Conservation (phyloP, 2,113 vertebrate species). For the Alaudala cheleensis region DNA sequence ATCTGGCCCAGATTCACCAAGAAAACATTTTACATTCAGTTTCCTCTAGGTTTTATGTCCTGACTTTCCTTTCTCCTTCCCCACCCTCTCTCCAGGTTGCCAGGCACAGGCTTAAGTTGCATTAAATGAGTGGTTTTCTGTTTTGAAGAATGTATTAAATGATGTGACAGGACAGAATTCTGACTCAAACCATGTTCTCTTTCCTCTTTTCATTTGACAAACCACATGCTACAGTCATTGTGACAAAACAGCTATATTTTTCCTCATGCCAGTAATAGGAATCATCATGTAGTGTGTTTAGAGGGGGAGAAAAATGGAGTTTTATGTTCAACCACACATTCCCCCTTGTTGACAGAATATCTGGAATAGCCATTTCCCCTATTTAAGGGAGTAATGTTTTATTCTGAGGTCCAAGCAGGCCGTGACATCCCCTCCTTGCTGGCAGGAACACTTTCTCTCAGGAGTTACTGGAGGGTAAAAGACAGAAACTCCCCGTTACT, state of each 20-base stretch:
- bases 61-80: neutral
- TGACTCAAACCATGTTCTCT: neutral
- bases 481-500: neutral
- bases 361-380: conserved; percentile 18
- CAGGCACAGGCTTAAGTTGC: neutral
- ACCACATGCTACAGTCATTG: neutral
- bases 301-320: neutral
- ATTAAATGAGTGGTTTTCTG: neutral
- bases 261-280: neutral
- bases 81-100: conserved; percentile 13
- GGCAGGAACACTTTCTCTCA: neutral
- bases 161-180: neutral
- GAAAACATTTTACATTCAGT: neutral
- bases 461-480: neutral
- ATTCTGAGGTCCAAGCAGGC: neutral
- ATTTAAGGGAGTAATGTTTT: neutral
- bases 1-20: neutral
- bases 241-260: neutral
- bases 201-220: neutral
- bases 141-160: neutral
- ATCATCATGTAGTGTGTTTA: neutral
- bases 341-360: neutral
- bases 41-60: conserved; percentile 16
- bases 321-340: neutral
- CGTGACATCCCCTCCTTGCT: neutral